Evolutionary conservation across 1,140 invertebrate species (phyloP).

Genomic region (Drosophila busckii): DNA sequence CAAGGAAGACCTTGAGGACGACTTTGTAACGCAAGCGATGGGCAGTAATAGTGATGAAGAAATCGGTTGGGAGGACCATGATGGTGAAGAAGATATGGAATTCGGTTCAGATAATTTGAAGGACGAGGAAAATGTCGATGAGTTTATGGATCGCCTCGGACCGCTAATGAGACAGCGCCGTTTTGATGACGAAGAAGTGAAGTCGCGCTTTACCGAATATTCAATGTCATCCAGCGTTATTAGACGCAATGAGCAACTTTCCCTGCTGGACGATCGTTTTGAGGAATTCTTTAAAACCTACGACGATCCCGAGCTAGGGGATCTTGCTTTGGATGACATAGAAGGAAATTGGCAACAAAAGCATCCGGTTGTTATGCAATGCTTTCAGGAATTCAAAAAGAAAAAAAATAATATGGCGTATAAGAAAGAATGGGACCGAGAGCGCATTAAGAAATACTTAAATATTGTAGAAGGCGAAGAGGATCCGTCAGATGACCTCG

Average conservation of each 20-base stretch:
- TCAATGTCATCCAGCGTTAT: constrained; percentile 96
- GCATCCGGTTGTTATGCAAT: constrained; percentile 84
- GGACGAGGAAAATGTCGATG: constrained; percentile 80
- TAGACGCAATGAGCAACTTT: constrained; percentile 89
- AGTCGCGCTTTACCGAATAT: constrained; percentile 94
- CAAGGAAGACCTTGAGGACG: constrained; percentile 92
- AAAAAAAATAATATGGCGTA: constrained; percentile 82
- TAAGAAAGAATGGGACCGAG: constrained; percentile 84
- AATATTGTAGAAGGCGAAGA: constrained; percentile 81
- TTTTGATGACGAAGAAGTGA: constrained; percentile 88
- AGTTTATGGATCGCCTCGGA: constrained; percentile 81
- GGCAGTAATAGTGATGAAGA: constrained; percentile 80
- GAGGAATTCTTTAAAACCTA: constrained; percentile 93
- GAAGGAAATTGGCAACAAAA: constrained; percentile 87
- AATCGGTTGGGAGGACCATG: constrained; percentile 80
- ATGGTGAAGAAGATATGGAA: constrained; percentile 71
- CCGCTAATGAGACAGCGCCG: constrained; percentile 80
- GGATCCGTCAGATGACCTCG: constrained; percentile 81
- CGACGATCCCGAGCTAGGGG: constrained; percentile 93
- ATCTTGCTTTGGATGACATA: constrained; percentile 93
- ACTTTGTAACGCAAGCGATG: constrained; percentile 92
- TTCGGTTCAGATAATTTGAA: constrained; percentile 78
- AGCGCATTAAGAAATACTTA: constrained; percentile 81
- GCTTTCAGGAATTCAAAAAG: constrained; percentile 82
- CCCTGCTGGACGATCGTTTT: constrained; percentile 93